Base-by-base conservation (phyloP, 2,113 vertebrate species). In the Isurus oxyrinchus region DNA sequence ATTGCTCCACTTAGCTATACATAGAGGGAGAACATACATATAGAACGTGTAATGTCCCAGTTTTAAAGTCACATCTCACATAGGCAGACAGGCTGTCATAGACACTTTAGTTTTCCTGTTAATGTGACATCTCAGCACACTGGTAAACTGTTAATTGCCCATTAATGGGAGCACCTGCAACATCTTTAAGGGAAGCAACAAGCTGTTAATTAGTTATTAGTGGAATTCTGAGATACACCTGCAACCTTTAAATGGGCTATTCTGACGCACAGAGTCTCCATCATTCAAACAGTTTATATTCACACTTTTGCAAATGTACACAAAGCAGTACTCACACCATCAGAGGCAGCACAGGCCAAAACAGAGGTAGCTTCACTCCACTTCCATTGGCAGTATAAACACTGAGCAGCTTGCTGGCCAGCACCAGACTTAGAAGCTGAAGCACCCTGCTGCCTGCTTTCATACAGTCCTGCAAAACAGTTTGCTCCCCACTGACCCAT, bases 161-260 rank as follows among this genome's bases (percentile, higher is more conserved):
- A 59, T 57, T 91, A 91, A 91, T 59, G 31, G 88, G 10, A 59
- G 31, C 55, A 91, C 88, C 55, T 31, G 88, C 53, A 91, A 61
- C 88, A 91, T 91, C 53, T 59, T 91, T 59, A 91, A 91, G 53
- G 27, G 55, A 88, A 91, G 55, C 53, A 4, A 4, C 3, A 57
- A 91, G 31, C 87, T 90, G 87, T 91, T 91, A 91, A 91, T 91
- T 91, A 11, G 53, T 13, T 91, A 91, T 91, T 91, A 57, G 53
- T 16, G 27, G 8, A 27, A 59, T 55, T 59, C 27, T 2, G 31
- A 57, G 13, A 35, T 59, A 59, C 88, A 91, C 88, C 88, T 91
- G 55, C 31, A 91, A 19, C 88, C 25, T 59, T 3, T 3, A 59
- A 91, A 59, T 35, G 53, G 53, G 87, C 55, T 31, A 25, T 0